Conservation (phyloP, 2,888 invertebrate genomes). For the Andricus curvator region DNA sequence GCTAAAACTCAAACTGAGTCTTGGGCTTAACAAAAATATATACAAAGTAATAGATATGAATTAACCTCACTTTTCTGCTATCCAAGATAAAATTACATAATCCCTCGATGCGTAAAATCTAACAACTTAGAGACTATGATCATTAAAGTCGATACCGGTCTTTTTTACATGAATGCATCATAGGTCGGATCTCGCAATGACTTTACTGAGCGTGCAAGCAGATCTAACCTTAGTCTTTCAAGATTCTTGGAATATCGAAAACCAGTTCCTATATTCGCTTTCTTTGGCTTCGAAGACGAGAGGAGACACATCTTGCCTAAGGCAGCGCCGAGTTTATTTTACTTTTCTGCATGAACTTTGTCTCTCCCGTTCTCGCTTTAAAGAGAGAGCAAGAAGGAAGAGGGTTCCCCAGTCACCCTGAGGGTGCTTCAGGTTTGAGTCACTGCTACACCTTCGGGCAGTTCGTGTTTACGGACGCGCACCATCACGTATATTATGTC, state of each 20-base stretch:
- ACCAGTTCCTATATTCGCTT: conserved; percentile 64
- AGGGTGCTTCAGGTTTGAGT: conserved; percentile 64
- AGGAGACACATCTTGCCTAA: conserved; percentile 54
- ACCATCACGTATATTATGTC: conserved; percentile 42
- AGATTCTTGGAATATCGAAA: conserved; percentile 60
- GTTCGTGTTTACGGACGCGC: conserved; percentile 45
- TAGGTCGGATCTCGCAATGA: not conserved
- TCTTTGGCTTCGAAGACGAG: conserved; percentile 57
- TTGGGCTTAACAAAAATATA: not conserved
- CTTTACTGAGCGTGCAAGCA: conserved; percentile 3
- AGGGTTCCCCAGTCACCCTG: conserved; percentile 67
- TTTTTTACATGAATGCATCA: not conserved
- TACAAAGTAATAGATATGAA: not conserved
- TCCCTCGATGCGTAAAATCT: not conserved
- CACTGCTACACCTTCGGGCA: conserved; percentile 51
- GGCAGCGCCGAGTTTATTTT: conserved; percentile 45
- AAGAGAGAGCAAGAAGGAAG: conserved; percentile 30
- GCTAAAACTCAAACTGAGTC: too few relatives aligned
- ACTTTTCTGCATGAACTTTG: conserved; percentile 38
- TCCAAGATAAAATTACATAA: not conserved
- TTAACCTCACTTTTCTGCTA: not conserved
- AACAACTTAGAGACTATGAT: not conserved
- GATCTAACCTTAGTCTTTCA: conserved; percentile 42
- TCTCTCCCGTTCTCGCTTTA: conserved; percentile 23
- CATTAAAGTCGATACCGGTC: not conserved